Evolutionary conservation across 2,888 invertebrate species (phyloP).

Genomic region (Drosophila suboccidentalis): DNA sequence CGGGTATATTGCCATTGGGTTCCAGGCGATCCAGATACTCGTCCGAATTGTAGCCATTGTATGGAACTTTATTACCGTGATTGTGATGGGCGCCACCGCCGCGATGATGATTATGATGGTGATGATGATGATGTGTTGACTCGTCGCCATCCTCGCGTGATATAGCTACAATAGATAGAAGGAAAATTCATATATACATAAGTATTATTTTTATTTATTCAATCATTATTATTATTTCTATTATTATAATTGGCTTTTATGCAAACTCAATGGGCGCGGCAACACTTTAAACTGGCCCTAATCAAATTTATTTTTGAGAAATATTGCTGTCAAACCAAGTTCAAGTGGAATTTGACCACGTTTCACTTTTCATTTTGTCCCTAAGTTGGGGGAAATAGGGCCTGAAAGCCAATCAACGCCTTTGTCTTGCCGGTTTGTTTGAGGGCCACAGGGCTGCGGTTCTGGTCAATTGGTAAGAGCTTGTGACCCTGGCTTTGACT

Average conservation of each 20-base stretch:
- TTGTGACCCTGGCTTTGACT: conserved; percentile 46
- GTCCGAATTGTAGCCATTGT: conserved; percentile 95
- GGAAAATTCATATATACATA: conserved; percentile 10
- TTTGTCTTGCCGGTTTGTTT: conserved; percentile 31
- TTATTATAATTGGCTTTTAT: conserved; percentile 49
- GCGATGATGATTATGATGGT: conserved; percentile 88
- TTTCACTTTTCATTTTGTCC: conserved; percentile 26
- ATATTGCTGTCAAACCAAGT: conserved; percentile 1
- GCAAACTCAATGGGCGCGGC: conserved; percentile 43
- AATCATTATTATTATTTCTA: conserved; percentile 22
- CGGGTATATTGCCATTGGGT: conserved; percentile 96
- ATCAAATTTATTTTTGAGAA: conserved; percentile 35
- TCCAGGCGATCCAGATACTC: conserved; percentile 97
- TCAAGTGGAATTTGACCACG: conserved; percentile 38
- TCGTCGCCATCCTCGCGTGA: conserved; percentile 96
- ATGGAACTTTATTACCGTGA: conserved; percentile 91
- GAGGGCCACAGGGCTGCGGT: conserved; percentile 30
- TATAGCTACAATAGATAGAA: conserved; percentile 89
- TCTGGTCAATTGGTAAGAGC: conserved; percentile 44
- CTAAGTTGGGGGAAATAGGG: not conserved
- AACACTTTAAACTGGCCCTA: conserved; percentile 38
- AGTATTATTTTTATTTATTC: conserved; percentile 32
- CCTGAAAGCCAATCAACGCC: conserved; percentile 64
- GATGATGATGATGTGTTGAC: conserved; percentile 85
- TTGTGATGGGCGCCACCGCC: conserved; percentile 86